A percentile compares a stretch with the other conserved stretches of the same genome.
Evolutionary conservation across 2,113 vertebrate genomes (phyloP).

Genomic region (Malurus cyaneus): DNA sequence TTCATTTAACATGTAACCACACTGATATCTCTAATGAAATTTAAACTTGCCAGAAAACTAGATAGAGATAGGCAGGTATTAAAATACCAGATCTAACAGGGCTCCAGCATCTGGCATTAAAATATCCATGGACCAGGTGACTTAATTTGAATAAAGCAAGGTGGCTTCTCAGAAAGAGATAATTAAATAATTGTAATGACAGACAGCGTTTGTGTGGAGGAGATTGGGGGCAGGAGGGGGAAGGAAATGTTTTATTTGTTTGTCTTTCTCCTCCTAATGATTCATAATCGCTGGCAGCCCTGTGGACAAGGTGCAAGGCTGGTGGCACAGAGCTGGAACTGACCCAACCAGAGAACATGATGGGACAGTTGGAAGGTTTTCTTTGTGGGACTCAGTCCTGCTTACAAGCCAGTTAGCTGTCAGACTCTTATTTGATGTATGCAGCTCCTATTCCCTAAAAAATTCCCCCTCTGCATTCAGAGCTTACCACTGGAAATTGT

Average conservation of each 20-base stretch:
- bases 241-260: background rate
- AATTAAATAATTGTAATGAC: background rate
- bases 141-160: background rate
- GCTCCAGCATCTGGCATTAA: background rate
- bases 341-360: background rate
- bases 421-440: background rate
- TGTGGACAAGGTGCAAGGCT: background rate
- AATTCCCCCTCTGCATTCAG: background rate
- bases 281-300: background rate
- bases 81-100: background rate
- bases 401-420: background rate
- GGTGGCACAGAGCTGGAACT: background rate
- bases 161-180: background rate
- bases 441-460: background rate
- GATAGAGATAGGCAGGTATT: constrained; percentile 11
- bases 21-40: constrained; percentile 50
- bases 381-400: background rate
- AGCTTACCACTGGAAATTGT: background rate
- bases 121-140: background rate
- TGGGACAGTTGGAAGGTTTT: background rate
- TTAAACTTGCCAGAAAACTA: constrained; percentile 40
- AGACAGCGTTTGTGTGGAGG: background rate
- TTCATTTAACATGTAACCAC: constrained; percentile 51
- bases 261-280: background rate
- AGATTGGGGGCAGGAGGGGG: rapidly evolving